Conservation (phyloP, 2,888 invertebrate species). For the Leuctra nigra region DNA sequence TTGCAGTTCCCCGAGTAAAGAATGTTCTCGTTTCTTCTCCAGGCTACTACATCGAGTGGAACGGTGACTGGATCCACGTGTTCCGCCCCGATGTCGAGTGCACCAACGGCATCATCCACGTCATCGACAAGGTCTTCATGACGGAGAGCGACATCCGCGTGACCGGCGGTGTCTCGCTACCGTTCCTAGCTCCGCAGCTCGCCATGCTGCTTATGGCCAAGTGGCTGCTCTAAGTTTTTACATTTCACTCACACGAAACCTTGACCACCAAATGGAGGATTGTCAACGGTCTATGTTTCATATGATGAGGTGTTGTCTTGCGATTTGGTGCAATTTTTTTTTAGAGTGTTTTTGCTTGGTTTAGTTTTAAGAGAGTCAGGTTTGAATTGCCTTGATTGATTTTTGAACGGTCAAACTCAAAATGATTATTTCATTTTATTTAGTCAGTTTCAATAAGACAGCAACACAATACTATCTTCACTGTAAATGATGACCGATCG, state of each 20-base stretch:
- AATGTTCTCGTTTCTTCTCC: constrained; percentile 32
- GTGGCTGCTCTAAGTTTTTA: constrained; percentile 26
- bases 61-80: constrained; percentile 73
- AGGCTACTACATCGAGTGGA: constrained; percentile 84
- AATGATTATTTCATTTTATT: no score
- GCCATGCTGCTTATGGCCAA: constrained; percentile 26
- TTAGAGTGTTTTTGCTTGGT: no score
- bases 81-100: constrained; percentile 90
- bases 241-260: not conserved
- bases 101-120: constrained; percentile 93
- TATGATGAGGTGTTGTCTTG: no score
- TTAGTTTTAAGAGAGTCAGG: no score
- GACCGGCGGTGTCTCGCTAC: constrained; percentile 40
- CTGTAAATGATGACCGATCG: no score
- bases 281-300: no score
- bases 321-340: no score
- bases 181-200: constrained; percentile 19
- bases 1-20: no score
- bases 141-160: constrained; percentile 76
- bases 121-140: constrained; percentile 82
- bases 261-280: not conserved
- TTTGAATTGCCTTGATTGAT: no score
- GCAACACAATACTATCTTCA: no score
- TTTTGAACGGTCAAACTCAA: no score
- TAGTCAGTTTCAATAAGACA: no score